These are phyloP conservation scores for Calypte anna DNA, from an alignment of 2,113 vertebrate species.

Conservation along the genomic window DNA sequence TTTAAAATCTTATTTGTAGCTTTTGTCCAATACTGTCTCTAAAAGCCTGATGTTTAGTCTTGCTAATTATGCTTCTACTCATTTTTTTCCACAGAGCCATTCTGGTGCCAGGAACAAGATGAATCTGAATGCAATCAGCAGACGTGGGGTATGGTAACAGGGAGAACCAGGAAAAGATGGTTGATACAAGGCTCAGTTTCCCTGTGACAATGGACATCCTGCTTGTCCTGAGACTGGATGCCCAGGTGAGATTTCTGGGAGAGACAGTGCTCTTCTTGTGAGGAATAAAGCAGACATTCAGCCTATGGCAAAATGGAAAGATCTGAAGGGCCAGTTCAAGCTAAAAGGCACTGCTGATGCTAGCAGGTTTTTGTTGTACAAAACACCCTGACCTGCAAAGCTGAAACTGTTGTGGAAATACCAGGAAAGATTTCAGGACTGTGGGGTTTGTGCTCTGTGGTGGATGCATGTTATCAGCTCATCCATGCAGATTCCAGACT, in stretches of 20 bases:
- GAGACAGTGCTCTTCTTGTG: background rate
- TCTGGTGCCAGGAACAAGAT: background rate
- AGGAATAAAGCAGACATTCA: background rate
- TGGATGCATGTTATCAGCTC: background rate
- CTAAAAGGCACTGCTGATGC: background rate
- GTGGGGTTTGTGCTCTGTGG: background rate
- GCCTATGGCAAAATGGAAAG: no score
- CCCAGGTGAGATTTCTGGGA: background rate
- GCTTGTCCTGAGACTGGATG: rapidly evolving
- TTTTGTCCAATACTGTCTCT: background rate
- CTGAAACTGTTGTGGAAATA: background rate
- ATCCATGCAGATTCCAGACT: background rate
- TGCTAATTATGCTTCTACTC: background rate
- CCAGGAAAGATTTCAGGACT: background rate
- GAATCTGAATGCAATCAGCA: background rate
- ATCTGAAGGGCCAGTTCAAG: rapidly evolving
- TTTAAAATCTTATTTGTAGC: background rate
- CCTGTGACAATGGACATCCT: background rate
- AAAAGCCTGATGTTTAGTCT: background rate
- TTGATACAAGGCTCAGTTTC: background rate
- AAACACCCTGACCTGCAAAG: background rate
- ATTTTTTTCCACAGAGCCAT: background rate
- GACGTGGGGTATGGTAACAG: background rate
- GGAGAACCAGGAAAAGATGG: background rate
- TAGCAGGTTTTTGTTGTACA: background rate